Percentiles rank a stretch among this genome's conserved stretches.
Evolutionary conservation across 2,797 vertebrate species (phyloP).

Genomic region (Balearica regulorum): DNA sequence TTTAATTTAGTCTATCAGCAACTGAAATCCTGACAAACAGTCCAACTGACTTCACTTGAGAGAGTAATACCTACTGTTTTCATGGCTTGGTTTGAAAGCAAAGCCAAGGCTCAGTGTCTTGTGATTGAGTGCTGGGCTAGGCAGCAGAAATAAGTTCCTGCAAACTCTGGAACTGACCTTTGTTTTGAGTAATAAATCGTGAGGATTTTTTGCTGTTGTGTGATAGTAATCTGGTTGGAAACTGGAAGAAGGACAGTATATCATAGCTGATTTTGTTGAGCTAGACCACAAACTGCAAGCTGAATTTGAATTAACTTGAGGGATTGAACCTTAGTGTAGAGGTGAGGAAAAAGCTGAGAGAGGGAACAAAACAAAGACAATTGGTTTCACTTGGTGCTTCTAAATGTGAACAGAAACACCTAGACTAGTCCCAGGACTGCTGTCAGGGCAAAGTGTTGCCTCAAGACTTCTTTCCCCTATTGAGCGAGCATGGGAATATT

Average conservation of each 20-base stretch:
- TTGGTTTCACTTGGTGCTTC: not conserved
- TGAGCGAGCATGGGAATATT: not conserved
- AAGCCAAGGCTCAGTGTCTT: not conserved
- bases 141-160: not conserved
- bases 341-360: not conserved
- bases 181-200: constrained; percentile 34
- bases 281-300: not conserved
- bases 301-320: not conserved
- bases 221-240: not conserved
- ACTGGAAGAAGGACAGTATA: not conserved
- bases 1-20: not conserved
- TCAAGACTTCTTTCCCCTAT: not conserved
- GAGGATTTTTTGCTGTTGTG: not conserved
- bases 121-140: not conserved
- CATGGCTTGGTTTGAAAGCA: not conserved
- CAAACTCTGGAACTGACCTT: constrained; percentile 7
- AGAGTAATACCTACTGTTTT: not conserved
- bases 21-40: not conserved
- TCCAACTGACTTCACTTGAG: not conserved
- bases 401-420: not conserved
- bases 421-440: not conserved
- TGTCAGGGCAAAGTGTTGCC: not conserved
- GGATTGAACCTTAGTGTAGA: not conserved
- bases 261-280: not conserved
- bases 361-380: not conserved